A percentile compares a stretch with the other conserved stretches of the same genome.
These are phyloP conservation scores for Notolabrus celidotus DNA, from an alignment of 2,797 vertebrate genomes.

Conservation along the genomic window DNA sequence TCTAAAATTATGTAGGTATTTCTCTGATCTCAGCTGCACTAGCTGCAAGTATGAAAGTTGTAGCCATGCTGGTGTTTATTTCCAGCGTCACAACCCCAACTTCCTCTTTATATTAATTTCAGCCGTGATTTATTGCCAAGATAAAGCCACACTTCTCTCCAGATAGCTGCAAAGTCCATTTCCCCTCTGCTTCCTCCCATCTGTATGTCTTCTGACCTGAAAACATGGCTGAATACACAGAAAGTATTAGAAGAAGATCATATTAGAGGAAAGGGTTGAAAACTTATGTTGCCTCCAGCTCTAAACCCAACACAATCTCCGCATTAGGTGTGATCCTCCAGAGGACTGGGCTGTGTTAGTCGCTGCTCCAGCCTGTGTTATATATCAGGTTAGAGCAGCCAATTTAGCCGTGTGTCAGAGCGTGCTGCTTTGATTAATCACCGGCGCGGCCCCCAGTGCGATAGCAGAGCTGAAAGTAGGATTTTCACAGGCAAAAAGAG, in stretches of 20 bases:
- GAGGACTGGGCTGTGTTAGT: constrained; percentile 66
- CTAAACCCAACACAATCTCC: constrained; percentile 65
- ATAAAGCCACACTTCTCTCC: constrained; percentile 40
- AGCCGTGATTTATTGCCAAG: constrained; percentile 62
- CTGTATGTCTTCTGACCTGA: constrained; percentile 62
- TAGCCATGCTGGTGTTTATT: constrained; percentile 20
- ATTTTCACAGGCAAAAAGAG: constrained; percentile 68
- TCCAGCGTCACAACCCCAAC: constrained; percentile 21
- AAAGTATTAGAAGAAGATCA: constrained; percentile 70
- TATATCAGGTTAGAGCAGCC: constrained; percentile 83
- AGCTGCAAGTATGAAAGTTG: neutral
- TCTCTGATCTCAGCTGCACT: neutral
- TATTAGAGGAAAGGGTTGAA: constrained; percentile 66
- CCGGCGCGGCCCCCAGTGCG: constrained; percentile 61
- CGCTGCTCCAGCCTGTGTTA: constrained; percentile 71
- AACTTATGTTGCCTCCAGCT: constrained; percentile 74
- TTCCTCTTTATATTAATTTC: constrained; percentile 45
- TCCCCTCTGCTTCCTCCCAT: constrained; percentile 36
- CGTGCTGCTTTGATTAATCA: constrained; percentile 83
- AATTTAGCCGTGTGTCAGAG: constrained; percentile 82
- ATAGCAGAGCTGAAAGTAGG: constrained; percentile 69
- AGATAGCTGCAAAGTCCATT: constrained; percentile 49
- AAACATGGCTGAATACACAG: constrained; percentile 56
- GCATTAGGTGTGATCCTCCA: constrained; percentile 73
- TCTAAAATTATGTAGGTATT: neutral